Evolutionary conservation across 53 echinoderm and acorn worm species (phyloP).

Genomic region (Crossaster papposus): DNA sequence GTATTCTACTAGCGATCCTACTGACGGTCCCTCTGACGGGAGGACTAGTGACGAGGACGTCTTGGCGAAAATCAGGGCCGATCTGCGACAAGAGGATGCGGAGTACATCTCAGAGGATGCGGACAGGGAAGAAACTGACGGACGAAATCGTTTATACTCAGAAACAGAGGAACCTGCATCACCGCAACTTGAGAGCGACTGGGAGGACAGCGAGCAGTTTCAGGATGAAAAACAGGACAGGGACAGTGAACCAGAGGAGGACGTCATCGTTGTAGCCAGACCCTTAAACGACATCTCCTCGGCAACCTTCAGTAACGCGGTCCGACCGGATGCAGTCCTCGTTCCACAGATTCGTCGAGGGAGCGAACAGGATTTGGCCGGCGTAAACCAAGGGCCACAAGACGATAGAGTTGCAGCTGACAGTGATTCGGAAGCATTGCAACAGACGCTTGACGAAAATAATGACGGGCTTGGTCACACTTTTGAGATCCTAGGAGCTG

Average conservation of each 20-base stretch:
- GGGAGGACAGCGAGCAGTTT: conserved; percentile 64
- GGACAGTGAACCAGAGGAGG: conserved; percentile 32
- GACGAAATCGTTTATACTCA: not conserved
- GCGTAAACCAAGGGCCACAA: not conserved
- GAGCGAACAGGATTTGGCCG: not conserved
- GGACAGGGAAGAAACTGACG: not conserved
- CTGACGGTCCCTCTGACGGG: not conserved
- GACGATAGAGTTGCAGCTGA: not conserved
- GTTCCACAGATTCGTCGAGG: not conserved
- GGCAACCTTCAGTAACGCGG: conserved; percentile 57
- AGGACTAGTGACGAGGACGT: conserved; percentile 46
- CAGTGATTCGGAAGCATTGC: not conserved
- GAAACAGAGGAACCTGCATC: conserved; percentile 34
- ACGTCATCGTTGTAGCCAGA: conserved; percentile 64
- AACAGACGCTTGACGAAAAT: not conserved
- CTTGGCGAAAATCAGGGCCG: conserved; percentile 37
- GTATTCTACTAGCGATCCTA: not conserved
- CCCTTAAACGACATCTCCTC: conserved; percentile 88
- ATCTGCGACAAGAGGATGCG: conserved; percentile 36
- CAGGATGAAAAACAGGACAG: conserved; percentile 35
- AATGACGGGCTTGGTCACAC: not conserved
- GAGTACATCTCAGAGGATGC: conserved; percentile 25
- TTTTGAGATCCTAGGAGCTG: not conserved
- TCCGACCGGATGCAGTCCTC: conserved; percentile 34
- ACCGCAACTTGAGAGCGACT: conserved; percentile 37